Evolutionary conservation across 2,888 invertebrate species (phyloP), one percentile per base, ranked within the genome.

Genomic region (Anorthoa munda): DNA sequence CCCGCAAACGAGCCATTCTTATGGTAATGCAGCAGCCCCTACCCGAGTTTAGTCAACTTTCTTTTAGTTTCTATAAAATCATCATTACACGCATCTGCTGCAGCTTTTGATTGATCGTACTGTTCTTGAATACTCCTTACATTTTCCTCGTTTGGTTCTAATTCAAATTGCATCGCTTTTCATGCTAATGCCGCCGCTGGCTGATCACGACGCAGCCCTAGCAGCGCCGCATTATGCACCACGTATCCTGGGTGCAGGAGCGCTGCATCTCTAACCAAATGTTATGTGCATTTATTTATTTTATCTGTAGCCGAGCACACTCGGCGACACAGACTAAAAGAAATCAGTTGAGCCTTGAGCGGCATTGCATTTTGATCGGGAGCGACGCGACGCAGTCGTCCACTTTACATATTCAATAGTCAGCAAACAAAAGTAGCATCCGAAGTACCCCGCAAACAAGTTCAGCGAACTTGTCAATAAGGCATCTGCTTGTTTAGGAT

Each of bases 231-330:
- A 87, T 93, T 93, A 92, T 92, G 91, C 91, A 88, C 86, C 86
- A 85, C 84, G 88, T 88, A 89, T 89, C 84, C 87, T 85, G 85
- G 85, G 21, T 15, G 15, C 55, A 55, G 13, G 60, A 77, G 77
- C 84, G 85, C 86, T 89, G 93, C 92, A 92, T 93, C 92, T 89
- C 92, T 92, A 93, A 93, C 92, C 94, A 94, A 95, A 95, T 94
- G 92, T 92, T 94, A 95, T 95, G 95, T 95, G 93, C 95, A 95
- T 95, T 93, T 93, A 94, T 95, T 95, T 93, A 92, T 92, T 92
- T 92, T 90, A 91, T 88, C 90, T 89, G 82, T 82, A 85, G 80
- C 87, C 85, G 89, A 81, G 88, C 87, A 86, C 83, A 86, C 85
- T 86, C 83, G 89, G 87, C 88, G 45, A 86, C 87, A 86, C 86